These are phyloP conservation scores for Drosophila histrio DNA, from an alignment of 2,888 invertebrate genomes.

Conservation along the genomic window DNA sequence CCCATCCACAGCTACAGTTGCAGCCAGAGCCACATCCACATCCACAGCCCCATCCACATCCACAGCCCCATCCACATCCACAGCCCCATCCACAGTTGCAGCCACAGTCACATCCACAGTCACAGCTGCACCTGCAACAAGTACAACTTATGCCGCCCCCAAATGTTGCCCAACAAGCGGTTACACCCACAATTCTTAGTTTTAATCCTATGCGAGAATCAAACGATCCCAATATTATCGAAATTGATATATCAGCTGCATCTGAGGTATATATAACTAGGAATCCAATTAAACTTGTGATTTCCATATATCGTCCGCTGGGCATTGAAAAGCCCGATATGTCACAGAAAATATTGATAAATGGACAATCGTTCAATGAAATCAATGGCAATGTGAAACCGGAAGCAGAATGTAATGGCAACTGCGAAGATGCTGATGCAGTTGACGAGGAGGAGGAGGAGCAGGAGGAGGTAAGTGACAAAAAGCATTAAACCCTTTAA, in stretches of 20 bases:
- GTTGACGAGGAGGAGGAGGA: background rate
- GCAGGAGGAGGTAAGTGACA: background rate
- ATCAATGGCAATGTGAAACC: background rate
- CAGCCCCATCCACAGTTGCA: background rate
- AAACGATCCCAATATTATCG: slow-evolving; percentile 1
- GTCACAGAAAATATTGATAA: background rate
- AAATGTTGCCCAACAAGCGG: background rate
- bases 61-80: background rate
- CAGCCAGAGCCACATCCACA: background rate
- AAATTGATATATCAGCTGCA: background rate
- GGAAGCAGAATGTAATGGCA: background rate
- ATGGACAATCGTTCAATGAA: background rate
- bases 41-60: background rate
- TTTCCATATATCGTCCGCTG: background rate
- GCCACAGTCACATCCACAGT: background rate
- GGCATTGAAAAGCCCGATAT: background rate
- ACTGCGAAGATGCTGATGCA: background rate
- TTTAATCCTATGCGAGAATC: background rate
- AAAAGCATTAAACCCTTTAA: too few relatives aligned
- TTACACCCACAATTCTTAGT: background rate
- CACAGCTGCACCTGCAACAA: background rate
- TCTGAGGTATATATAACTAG: slow-evolving; percentile 1
- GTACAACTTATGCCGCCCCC: background rate
- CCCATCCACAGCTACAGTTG: too few relatives aligned
- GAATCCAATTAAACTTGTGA: background rate